Conservation (phyloP, 2,888 invertebrate genomes). For the Calameuta pallipes region DNA sequence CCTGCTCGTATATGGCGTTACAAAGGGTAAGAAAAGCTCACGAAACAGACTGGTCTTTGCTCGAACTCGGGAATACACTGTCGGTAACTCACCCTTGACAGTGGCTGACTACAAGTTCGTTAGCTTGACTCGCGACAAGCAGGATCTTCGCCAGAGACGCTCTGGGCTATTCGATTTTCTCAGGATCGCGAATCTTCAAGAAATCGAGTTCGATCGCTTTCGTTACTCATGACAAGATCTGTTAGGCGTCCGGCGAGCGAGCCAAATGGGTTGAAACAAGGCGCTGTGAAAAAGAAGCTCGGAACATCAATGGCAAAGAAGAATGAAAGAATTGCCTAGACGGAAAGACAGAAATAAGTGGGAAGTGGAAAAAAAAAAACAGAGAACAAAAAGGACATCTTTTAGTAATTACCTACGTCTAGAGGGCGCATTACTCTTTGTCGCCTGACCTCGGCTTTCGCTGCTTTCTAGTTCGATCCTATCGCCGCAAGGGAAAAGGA, state of each 20-base stretch:
- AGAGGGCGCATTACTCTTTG: slow-evolving; percentile 46
- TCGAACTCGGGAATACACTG: neutral
- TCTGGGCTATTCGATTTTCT: neutral
- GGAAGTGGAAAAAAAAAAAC: slow-evolving; percentile 13
- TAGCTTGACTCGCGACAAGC: neutral
- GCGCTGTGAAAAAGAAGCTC: neutral
- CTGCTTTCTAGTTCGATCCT: slow-evolving; percentile 12
- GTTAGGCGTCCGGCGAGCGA: neutral
- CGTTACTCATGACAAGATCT: neutral
- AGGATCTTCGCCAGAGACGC: neutral
- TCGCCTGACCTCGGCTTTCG: slow-evolving; percentile 22
- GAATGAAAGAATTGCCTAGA: neutral
- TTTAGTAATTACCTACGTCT: slow-evolving; percentile 44
- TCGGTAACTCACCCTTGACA: neutral
- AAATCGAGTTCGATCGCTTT: neutral
- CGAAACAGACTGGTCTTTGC: neutral
- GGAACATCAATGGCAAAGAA: slow-evolving; percentile 3
- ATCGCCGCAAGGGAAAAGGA: slow-evolving; percentile 15
- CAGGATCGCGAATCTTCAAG: neutral
- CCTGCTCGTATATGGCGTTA: neutral
- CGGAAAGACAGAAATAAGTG: slow-evolving; percentile 19
- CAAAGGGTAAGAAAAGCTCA: neutral
- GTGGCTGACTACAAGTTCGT: neutral
- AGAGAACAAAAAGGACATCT: slow-evolving; percentile 28
- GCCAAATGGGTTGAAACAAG: neutral